Evolutionary conservation across 2,113 vertebrate species (phyloP).

Genomic region (Recurvirostra avosetta): DNA sequence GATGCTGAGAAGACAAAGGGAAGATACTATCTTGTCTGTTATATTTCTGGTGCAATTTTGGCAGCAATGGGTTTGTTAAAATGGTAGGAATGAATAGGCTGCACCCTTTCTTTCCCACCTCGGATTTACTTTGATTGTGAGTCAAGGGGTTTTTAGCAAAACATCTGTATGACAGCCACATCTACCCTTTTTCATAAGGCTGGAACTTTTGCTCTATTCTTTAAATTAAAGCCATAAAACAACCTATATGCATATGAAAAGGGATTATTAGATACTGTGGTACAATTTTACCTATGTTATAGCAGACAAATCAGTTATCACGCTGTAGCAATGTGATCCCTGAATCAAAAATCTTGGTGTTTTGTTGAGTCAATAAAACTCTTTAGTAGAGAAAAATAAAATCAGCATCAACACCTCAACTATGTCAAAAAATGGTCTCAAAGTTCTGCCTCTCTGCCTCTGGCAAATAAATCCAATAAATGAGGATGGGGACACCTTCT

Average conservation of each 20-base stretch:
- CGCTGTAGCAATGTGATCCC: neutral
- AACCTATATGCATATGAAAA: neutral
- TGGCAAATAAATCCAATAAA: neutral
- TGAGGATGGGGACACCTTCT: neutral
- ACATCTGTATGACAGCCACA: neutral
- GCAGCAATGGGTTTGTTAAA: neutral
- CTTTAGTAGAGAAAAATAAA: neutral
- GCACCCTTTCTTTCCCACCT: neutral
- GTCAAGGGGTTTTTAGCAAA: neutral
- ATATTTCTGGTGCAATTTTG: neutral
- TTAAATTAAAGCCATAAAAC: neutral
- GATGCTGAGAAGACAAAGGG: neutral
- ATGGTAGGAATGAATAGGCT: neutral
- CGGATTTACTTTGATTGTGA: neutral
- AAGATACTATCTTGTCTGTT: neutral
- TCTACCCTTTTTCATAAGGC: neutral
- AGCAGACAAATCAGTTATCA: neutral
- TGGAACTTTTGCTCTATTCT: neutral
- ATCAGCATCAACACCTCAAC: neutral
- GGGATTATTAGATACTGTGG: neutral
- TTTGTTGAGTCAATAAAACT: neutral
- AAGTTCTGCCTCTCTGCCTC: neutral
- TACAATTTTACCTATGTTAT: neutral
- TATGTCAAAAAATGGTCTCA: neutral
- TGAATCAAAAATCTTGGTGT: neutral